Percentiles rank a stretch among this genome's conserved stretches.
Conservation (phyloP, 2,113 vertebrate species). For the Galeopterus variegatus region DNA sequence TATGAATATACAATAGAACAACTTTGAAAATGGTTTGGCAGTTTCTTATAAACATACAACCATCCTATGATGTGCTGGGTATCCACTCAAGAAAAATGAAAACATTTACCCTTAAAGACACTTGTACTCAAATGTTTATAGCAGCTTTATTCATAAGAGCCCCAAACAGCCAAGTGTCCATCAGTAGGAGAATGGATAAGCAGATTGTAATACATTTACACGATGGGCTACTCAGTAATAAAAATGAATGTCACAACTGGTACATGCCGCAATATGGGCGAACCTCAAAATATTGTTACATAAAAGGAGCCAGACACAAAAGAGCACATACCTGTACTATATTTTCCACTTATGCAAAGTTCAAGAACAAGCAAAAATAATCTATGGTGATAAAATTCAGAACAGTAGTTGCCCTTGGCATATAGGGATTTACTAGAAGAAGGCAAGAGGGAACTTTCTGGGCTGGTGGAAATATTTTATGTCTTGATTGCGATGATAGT, state of each 20-base stretch:
- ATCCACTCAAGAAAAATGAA: conserved; percentile 9
- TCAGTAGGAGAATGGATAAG: background rate
- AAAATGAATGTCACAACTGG: background rate
- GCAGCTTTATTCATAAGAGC: background rate
- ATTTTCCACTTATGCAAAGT: background rate
- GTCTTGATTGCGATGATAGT: background rate
- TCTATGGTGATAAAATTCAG: background rate
- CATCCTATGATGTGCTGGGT: background rate
- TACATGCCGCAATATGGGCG: background rate
- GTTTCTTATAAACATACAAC: background rate
- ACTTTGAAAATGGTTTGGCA: background rate
- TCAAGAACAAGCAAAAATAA: background rate
- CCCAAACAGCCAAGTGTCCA: background rate
- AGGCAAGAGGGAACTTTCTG: background rate
- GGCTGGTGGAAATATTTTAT: background rate
- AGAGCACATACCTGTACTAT: background rate
- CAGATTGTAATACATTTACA: background rate
- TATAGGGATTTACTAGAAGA: background rate
- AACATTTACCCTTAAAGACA: background rate
- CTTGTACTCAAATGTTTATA: background rate
- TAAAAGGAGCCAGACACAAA: background rate
- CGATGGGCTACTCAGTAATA: background rate
- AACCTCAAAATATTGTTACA: background rate
- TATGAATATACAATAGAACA: background rate
- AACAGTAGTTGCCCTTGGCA: background rate